Base-by-base conservation (phyloP, 2,797 vertebrate genomes). In the Alauda arvensis region DNA sequence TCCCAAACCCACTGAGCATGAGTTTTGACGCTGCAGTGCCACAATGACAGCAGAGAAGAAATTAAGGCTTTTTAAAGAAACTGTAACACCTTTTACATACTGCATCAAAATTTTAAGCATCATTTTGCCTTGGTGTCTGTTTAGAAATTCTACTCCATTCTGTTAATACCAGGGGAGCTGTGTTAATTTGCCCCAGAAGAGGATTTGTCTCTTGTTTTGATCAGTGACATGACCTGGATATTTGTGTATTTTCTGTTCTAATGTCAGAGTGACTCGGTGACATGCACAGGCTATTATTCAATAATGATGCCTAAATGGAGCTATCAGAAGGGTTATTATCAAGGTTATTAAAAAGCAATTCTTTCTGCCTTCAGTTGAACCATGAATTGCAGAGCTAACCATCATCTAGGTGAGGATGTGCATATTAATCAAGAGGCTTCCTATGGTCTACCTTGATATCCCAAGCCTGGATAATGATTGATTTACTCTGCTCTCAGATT, bases 341-440 rank as follows among this genome's bases (percentile, higher is more conserved):
- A 95, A 94, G 76, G 93, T 95, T 94, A 94, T 95, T 96, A 92
- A 92, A 95, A 93, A 94, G 91, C 81, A 90, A 93, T 96, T 90
- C 86, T 89, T 95, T 61, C 78, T 77, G 78, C 88, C 63, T 67
- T 88, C 89, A 86, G 91, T 95, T 92, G 85, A 90, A 89, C 75
- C 72, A 87, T 14, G 87, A 83, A 68, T 86, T 94, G 85, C 85
- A 92, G 68, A 83, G 80, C 75, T 75, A 91, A 45, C 83, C 80
- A 24, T 90, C 83, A 77, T 81, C 77, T 85, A 83, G 94, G 95
- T 95, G 95, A 95, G 85, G 70, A 51, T 56, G 55, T 33, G 75
- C 12, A 43, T 90, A 95, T 96, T 94, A 95, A 95, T 96, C 93
- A 96, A 93, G 94, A 91, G 85, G 86, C 89, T 94, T 95, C 89